A percentile compares a stretch with the other conserved stretches of the same genome.
Conservation (phyloP, 2,888 invertebrate species). For the Phortica magna region DNA sequence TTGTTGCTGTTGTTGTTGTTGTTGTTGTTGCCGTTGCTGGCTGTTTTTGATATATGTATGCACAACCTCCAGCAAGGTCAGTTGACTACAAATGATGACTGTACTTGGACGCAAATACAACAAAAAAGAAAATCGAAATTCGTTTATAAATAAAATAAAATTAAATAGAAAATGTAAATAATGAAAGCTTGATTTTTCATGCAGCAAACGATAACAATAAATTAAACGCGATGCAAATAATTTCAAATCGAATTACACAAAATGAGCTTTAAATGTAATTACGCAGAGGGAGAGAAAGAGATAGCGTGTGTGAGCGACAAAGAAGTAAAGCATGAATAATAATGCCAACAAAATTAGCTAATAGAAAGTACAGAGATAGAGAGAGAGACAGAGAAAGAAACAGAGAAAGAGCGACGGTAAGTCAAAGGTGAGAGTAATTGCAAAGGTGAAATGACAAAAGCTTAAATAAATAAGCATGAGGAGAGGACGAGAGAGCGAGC, state of each 20-base stretch:
- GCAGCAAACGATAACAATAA: conserved; percentile 10
- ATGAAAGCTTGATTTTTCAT: not conserved
- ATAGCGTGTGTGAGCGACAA: too few relatives aligned
- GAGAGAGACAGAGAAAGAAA: too few relatives aligned
- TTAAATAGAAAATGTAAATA: conserved; percentile 7
- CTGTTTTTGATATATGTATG: too few relatives aligned
- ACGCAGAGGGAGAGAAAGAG: not conserved
- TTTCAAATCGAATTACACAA: not conserved
- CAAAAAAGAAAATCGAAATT: not conserved
- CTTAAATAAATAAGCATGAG: too few relatives aligned
- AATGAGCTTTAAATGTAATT: conserved; percentile 4
- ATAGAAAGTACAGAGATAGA: too few relatives aligned
- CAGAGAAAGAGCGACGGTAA: not conserved
- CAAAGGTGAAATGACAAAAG: too few relatives aligned
- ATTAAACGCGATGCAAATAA: conserved; percentile 20
- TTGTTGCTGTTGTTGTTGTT: not conserved
- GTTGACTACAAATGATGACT: not conserved
- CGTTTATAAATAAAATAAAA: not conserved
- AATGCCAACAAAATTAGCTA: too few relatives aligned
- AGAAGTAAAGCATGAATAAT: too few relatives aligned
- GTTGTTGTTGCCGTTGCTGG: not conserved
- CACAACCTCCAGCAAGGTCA: conserved; percentile 22
- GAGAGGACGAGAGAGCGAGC: too few relatives aligned
- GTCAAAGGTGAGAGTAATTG: too few relatives aligned
- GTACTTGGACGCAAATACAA: not conserved